phyloP scores from a whole-genome alignment of 1,140 invertebrate species.

The Argopecten irradians region DNA sequence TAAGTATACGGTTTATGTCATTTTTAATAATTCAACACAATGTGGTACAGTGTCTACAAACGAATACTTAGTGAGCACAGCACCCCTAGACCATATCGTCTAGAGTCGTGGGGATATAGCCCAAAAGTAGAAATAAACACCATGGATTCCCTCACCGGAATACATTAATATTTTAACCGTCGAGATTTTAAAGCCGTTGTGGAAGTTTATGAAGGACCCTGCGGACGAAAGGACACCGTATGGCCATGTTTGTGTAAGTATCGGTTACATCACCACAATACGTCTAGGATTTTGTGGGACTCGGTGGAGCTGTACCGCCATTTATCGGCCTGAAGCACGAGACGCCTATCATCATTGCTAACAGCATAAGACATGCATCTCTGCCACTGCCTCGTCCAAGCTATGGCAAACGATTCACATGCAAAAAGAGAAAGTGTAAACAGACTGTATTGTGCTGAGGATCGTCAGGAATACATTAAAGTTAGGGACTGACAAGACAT shows the following conservation, averaged over 20 bases:
- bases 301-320: background rate
- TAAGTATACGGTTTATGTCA: background rate
- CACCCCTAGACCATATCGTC: background rate
- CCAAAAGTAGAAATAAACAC: background rate
- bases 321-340: background rate
- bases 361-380: background rate
- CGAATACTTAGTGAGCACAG: background rate
- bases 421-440: background rate
- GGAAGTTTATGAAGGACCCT: background rate
- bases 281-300: background rate
- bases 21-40: background rate
- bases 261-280: background rate
- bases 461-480: background rate
- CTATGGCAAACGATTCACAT: background rate
- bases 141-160: background rate
- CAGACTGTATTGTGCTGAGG: background rate
- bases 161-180: background rate
- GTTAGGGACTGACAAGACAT: background rate
- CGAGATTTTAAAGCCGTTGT: slow-evolving; percentile 5
- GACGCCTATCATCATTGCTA: background rate
- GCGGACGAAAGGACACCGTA: background rate
- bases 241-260: background rate
- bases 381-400: background rate
- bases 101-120: background rate
- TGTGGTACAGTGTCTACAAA: background rate